phyloP scores from a whole-genome alignment of 2,888 invertebrate species.

The Lamellibrachia satsuma region DNA sequence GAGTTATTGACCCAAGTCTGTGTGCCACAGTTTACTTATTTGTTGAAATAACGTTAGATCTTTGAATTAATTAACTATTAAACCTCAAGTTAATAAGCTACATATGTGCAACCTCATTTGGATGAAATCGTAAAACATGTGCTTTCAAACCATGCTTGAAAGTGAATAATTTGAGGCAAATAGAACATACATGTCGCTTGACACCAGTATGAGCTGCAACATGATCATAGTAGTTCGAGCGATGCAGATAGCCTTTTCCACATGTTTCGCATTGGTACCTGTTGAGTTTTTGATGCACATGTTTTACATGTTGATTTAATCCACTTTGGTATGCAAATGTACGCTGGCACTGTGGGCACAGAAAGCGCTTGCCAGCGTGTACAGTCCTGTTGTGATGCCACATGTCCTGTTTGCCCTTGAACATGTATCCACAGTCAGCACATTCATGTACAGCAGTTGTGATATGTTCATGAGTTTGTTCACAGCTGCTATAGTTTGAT shows the following conservation, averaged over 20 bases:
- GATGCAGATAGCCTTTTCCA: background rate
- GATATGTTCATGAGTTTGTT: background rate
- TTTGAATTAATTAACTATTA: background rate
- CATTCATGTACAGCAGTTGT: background rate
- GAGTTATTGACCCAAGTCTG: no score
- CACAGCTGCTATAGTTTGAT: background rate
- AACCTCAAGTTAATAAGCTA: background rate
- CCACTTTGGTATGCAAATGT: background rate
- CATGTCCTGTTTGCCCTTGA: background rate
- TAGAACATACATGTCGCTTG: background rate
- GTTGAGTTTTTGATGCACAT: background rate
- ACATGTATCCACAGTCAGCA: background rate
- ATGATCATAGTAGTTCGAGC: background rate
- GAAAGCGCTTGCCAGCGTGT: background rate
- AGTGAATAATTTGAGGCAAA: background rate
- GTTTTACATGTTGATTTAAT: background rate
- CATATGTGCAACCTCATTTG: background rate
- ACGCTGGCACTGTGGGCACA: background rate
- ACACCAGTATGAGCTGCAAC: background rate
- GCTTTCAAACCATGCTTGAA: background rate
- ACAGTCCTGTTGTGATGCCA: background rate
- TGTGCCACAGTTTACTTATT: background rate
- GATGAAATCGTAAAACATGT: background rate
- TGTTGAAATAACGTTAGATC: background rate
- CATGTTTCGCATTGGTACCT: background rate